Percentiles rank a stretch among this genome's conserved stretches.
Evolutionary conservation across 1,140 invertebrate genomes (phyloP).

Genomic region (Bombus confusus): DNA sequence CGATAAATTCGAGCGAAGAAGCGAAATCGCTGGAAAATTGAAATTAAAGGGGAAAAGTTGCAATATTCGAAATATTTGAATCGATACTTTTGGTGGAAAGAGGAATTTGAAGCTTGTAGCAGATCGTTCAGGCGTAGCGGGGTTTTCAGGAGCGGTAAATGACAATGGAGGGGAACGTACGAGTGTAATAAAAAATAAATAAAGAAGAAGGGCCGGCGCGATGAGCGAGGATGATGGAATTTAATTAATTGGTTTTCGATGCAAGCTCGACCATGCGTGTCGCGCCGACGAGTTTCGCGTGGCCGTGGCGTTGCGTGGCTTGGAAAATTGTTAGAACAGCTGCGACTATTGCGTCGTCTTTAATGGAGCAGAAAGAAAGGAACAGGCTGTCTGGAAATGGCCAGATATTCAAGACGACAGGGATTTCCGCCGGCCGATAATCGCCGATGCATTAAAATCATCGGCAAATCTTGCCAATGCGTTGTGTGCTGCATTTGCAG

Average conservation of each 20-base stretch:
- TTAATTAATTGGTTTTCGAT: constrained; percentile 53
- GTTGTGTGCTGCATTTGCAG: constrained; percentile 39
- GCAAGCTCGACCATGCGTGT: constrained; percentile 7
- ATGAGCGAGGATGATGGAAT: not conserved
- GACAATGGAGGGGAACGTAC: too few species aligned
- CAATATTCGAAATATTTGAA: not conserved
- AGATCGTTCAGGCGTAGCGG: too few species aligned
- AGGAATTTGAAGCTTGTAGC: not conserved
- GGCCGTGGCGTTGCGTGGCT: not conserved
- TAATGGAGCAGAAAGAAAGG: constrained; percentile 55
- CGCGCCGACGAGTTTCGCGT: constrained; percentile 17
- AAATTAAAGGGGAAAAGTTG: not conserved
- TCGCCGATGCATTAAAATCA: constrained; percentile 66
- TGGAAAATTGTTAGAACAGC: constrained; percentile 24
- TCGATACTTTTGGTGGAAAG: not conserved
- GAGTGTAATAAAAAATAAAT: too few species aligned
- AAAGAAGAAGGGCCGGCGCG: too few species aligned
- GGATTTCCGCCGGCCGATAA: constrained; percentile 36
- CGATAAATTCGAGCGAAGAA: not conserved
- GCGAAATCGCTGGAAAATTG: not conserved
- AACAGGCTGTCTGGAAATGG: constrained; percentile 6
- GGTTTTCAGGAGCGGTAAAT: too few species aligned
- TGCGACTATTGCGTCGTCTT: constrained; percentile 37
- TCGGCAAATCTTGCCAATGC: constrained; percentile 53
- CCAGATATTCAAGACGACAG: constrained; percentile 26